Percentiles rank a stretch among this genome's conserved stretches.
Conservation (phyloP, 2,113 vertebrate genomes). For the Chionis minor region DNA sequence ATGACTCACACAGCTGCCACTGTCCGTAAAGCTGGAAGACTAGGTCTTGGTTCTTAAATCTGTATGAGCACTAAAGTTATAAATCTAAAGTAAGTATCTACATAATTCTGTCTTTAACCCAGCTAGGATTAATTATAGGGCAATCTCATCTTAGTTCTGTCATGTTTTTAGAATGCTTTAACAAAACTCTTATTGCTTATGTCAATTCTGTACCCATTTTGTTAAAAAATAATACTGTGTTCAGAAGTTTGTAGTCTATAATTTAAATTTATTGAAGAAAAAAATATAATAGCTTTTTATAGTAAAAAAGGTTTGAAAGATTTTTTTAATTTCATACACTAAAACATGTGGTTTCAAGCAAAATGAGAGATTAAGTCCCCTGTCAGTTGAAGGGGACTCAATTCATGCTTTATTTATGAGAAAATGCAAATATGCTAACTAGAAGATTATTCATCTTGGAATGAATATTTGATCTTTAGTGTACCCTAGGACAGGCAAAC, state of each 20-base stretch:
- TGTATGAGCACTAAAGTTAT: background rate
- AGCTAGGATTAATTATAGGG: background rate
- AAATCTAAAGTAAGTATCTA: background rate
- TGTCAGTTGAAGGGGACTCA: background rate
- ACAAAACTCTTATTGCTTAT: background rate
- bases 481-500: background rate
- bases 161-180: background rate
- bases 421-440: conserved; percentile 28
- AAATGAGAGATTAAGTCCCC: background rate
- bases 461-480: conserved; percentile 31
- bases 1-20: background rate
- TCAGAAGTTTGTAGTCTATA: background rate
- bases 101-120: background rate
- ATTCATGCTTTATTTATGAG: conserved; percentile 42
- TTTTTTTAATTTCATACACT: background rate
- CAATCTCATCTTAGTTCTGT: background rate
- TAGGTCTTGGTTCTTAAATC: background rate
- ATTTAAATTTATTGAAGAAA: background rate
- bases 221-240: background rate
- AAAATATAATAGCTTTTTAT: background rate
- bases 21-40: background rate
- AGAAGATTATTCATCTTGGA: background rate
- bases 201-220: background rate
- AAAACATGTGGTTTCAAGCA: background rate
- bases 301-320: background rate